Evolutionary conservation across 2,888 invertebrate species (phyloP).

Genomic region (Temnothorax ravouxi): DNA sequence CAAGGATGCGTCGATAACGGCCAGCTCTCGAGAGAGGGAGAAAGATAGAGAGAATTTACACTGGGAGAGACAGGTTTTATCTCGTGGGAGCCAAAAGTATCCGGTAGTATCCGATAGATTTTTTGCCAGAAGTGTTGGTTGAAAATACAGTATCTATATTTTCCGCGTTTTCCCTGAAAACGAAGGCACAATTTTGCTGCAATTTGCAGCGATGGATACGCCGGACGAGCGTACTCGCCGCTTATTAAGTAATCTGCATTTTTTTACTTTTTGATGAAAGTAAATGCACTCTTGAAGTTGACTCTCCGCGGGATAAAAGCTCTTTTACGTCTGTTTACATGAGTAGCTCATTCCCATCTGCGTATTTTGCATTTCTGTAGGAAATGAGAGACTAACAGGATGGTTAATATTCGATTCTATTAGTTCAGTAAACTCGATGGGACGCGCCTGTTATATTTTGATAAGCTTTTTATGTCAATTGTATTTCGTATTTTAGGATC

Average conservation of each 20-base stretch:
- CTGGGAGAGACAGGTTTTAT: neutral
- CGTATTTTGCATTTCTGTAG: slow-evolving; percentile 47
- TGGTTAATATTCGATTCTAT: slow-evolving; percentile 6
- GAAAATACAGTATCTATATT: slow-evolving; percentile 14
- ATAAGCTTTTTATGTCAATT: slow-evolving; percentile 24
- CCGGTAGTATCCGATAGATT: neutral
- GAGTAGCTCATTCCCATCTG: slow-evolving; percentile 6
- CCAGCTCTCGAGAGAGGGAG: neutral
- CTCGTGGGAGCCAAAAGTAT: neutral
- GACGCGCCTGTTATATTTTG: slow-evolving; percentile 16
- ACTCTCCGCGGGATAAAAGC: slow-evolving; percentile 28
- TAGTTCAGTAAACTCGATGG: slow-evolving; percentile 32
- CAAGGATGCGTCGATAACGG: slow-evolving; percentile 46
- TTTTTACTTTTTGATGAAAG: slow-evolving; percentile 36
- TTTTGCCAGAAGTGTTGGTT: neutral
- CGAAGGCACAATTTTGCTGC: neutral
- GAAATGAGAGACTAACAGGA: slow-evolving; percentile 37
- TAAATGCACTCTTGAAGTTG: slow-evolving; percentile 25
- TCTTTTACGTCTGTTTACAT: slow-evolving; percentile 44
- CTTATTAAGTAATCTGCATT: slow-evolving; percentile 41
- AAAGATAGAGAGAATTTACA: neutral
- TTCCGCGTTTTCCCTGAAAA: neutral
- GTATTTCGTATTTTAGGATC: slow-evolving; percentile 20
- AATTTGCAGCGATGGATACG: slow-evolving; percentile 7
- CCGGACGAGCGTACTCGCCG: slow-evolving; percentile 1